These are phyloP conservation scores for Hyalella azteca DNA, from an alignment of 2,888 invertebrate species.

Conservation along the genomic window DNA sequence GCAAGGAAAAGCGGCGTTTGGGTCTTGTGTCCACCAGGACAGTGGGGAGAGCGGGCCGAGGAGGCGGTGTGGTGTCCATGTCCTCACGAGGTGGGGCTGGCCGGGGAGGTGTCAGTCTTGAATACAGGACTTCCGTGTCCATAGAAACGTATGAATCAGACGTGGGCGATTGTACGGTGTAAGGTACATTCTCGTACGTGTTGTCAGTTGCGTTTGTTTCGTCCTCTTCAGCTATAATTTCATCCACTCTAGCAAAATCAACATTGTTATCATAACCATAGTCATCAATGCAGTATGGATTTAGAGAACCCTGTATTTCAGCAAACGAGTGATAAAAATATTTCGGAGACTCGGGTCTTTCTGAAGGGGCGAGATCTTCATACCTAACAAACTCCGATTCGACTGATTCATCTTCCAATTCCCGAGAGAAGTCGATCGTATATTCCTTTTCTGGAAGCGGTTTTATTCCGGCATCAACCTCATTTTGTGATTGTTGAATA, in stretches of 20 bases:
- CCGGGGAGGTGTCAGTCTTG: neutral
- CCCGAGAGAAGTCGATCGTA: no score
- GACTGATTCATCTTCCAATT: no score
- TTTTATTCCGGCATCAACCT: no score
- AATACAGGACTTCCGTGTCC: neutral
- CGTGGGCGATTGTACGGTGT: neutral
- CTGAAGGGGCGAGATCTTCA: neutral
- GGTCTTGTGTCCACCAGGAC: conserved; percentile 17
- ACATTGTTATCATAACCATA: neutral
- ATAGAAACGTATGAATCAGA: neutral
- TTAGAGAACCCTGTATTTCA: neutral
- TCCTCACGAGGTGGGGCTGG: neutral
- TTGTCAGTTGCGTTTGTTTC: neutral
- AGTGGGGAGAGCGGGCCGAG: neutral
- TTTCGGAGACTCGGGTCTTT: neutral
- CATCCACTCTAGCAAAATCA: neutral
- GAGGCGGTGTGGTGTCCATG: neutral
- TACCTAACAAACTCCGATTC: neutral
- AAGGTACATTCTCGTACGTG: neutral
- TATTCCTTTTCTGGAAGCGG: no score
- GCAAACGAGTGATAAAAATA: neutral
- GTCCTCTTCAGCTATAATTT: neutral
- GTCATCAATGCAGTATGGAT: neutral
- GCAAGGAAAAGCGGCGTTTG: neutral
- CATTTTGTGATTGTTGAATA: no score